Percentiles rank a stretch among this genome's conserved stretches.
Evolutionary conservation across 1,140 invertebrate genomes (phyloP).

Genomic region (Zaprionus inermis): DNA sequence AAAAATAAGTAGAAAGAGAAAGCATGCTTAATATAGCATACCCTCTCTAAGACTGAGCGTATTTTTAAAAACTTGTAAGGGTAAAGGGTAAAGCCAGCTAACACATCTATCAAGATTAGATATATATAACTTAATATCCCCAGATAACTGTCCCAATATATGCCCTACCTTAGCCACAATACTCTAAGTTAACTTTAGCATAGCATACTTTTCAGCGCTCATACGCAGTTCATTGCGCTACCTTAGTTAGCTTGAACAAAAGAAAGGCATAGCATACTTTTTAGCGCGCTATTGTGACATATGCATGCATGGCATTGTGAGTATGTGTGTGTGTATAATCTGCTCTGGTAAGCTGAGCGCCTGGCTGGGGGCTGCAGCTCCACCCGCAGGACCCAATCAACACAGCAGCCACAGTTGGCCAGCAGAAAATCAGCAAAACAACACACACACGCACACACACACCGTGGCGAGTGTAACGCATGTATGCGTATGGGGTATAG

Average conservation of each 20-base stretch:
- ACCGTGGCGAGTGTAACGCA: background rate
- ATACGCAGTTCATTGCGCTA: no score
- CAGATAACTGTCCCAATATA: background rate
- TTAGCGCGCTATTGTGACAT: slow-evolving; percentile 29
- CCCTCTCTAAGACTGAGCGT: background rate
- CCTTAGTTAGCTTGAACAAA: background rate
- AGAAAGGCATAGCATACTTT: slow-evolving; percentile 40
- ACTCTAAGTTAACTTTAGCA: no score
- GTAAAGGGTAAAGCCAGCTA: no score
- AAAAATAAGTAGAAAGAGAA: background rate
- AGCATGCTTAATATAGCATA: background rate
- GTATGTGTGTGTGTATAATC: slow-evolving; percentile 21
- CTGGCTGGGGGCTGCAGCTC: background rate
- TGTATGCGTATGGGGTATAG: slow-evolving; percentile 1
- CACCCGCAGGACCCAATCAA: slow-evolving; percentile 33
- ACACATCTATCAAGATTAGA: no score
- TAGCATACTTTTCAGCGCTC: no score
- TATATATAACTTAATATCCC: background rate
- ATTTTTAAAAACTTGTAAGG: background rate
- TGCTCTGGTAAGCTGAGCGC: background rate
- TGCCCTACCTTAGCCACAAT: background rate
- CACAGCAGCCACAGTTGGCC: slow-evolving; percentile 23
- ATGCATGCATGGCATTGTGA: slow-evolving; percentile 1
- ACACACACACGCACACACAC: slow-evolving; percentile 17
- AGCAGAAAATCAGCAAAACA: slow-evolving; percentile 41